A percentile compares a stretch with the other conserved stretches of the same genome.
Evolutionary conservation across 1,140 invertebrate genomes (phyloP).

Genomic region (Camponotus pennsylvanicus): DNA sequence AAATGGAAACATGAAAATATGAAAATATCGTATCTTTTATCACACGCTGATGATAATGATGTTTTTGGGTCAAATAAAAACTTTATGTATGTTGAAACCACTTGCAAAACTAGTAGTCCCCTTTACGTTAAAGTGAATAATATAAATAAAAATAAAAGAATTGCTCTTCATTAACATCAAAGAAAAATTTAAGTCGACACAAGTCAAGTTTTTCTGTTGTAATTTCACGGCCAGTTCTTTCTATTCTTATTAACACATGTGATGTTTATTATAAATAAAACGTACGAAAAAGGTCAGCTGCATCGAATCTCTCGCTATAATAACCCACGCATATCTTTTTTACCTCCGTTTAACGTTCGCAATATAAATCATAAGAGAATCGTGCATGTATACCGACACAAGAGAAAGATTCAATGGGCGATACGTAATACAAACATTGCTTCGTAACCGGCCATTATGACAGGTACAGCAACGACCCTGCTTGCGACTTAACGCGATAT

Average conservation of each 20-base stretch:
- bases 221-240: slow-evolving; percentile 11
- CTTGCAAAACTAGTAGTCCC: background rate
- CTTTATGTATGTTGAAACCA: too few relatives aligned
- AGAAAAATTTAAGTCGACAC: slow-evolving; percentile 34
- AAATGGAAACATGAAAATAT: slow-evolving; percentile 22
- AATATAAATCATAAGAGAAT: slow-evolving; percentile 51
- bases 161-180: slow-evolving; percentile 19
- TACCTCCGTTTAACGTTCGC: slow-evolving; percentile 30
- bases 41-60: slow-evolving; percentile 49
- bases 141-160: background rate
- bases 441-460: slow-evolving; percentile 36
- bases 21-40: slow-evolving; percentile 12
- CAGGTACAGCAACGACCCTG: slow-evolving; percentile 48
- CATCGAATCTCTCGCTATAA: slow-evolving; percentile 14
- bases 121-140: background rate
- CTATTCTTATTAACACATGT: background rate
- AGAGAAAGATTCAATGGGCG: slow-evolving; percentile 50
- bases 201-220: background rate
- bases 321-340: slow-evolving; percentile 2
- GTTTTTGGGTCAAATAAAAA: slow-evolving; percentile 25
- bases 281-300: slow-evolving; percentile 51
- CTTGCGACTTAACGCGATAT: slow-evolving; percentile 59
- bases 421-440: slow-evolving; percentile 56
- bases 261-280: slow-evolving; percentile 11
- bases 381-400: background rate